phyloP scores from a whole-genome alignment of 2,888 invertebrate genomes.

The Trissoscelio sp. region DNA sequence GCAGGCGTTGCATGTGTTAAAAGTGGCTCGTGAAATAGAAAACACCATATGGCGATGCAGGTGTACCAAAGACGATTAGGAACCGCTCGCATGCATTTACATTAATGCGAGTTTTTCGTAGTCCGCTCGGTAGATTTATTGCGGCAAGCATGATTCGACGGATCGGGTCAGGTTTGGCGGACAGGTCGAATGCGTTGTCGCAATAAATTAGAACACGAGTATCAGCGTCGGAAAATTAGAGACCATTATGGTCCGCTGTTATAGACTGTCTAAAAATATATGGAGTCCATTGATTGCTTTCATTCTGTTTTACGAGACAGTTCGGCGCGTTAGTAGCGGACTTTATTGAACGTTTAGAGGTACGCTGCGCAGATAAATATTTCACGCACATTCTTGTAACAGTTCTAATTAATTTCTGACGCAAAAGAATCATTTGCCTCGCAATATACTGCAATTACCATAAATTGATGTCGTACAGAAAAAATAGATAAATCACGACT shows the following conservation, averaged over 20 bases:
- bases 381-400: slow-evolving; percentile 30
- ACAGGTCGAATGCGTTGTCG: slow-evolving; percentile 54
- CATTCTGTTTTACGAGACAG: slow-evolving; percentile 59
- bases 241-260: slow-evolving; percentile 48
- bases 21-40: slow-evolving; percentile 74
- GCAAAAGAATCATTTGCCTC: not conserved
- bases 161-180: slow-evolving; percentile 60
- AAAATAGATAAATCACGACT: too few species aligned
- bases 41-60: slow-evolving; percentile 83
- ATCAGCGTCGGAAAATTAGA: slow-evolving; percentile 63
- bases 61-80: slow-evolving; percentile 82
- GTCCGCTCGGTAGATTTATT: slow-evolving; percentile 82
- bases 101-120: slow-evolving; percentile 81
- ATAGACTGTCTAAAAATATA: slow-evolving; percentile 59
- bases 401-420: slow-evolving; percentile 46
- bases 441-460: slow-evolving; percentile 3
- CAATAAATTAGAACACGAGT: slow-evolving; percentile 62
- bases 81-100: slow-evolving; percentile 81
- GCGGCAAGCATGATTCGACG: slow-evolving; percentile 77
- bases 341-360: slow-evolving; percentile 46
- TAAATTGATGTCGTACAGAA: not conserved
- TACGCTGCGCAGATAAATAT: slow-evolving; percentile 29
- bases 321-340: slow-evolving; percentile 34
- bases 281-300: slow-evolving; percentile 62
- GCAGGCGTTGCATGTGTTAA: slow-evolving; percentile 35